Percentiles rank a stretch among this genome's conserved stretches.
These are phyloP conservation scores for Meteorus colon DNA, from an alignment of 2,888 invertebrate species.

Conservation along the genomic window DNA sequence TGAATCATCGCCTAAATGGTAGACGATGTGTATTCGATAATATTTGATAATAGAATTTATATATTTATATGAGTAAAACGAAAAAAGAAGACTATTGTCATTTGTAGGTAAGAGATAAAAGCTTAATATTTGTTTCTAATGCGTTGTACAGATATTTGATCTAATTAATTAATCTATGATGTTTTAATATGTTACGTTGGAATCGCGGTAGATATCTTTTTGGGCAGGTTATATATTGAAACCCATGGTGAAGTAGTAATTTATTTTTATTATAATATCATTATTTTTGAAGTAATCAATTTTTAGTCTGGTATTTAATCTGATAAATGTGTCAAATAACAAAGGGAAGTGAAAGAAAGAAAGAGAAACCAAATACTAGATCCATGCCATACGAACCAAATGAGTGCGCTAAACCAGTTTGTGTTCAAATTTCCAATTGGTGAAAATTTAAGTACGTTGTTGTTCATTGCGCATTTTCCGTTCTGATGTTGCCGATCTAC, in stretches of 20 bases:
- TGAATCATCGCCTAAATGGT: background rate
- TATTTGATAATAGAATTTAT: constrained; percentile 1
- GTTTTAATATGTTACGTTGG: background rate
- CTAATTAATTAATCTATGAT: constrained; percentile 18
- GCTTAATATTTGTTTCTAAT: background rate
- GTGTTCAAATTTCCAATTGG: constrained; percentile 68
- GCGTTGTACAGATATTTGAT: constrained; percentile 12
- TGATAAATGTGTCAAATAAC: constrained; percentile 52
- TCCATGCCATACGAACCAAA: constrained; percentile 72
- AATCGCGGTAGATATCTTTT: background rate
- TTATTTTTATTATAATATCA: constrained; percentile 29
- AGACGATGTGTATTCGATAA: background rate
- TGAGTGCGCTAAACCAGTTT: constrained; percentile 68
- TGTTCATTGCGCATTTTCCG: constrained; percentile 38
- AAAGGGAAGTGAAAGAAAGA: constrained; percentile 55
- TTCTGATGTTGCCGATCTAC: constrained; percentile 3
- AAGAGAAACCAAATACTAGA: constrained; percentile 70
- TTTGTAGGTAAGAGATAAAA: background rate
- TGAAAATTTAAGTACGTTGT: constrained; percentile 56
- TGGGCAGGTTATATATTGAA: background rate
- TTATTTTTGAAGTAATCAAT: background rate
- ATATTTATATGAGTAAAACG: constrained; percentile 1
- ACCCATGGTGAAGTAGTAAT: constrained; percentile 12
- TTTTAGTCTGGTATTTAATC: constrained; percentile 20
- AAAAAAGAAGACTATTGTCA: constrained; percentile 7